phyloP scores from a whole-genome alignment of 2,797 vertebrate species.

The Scomberomorus guttatus region DNA sequence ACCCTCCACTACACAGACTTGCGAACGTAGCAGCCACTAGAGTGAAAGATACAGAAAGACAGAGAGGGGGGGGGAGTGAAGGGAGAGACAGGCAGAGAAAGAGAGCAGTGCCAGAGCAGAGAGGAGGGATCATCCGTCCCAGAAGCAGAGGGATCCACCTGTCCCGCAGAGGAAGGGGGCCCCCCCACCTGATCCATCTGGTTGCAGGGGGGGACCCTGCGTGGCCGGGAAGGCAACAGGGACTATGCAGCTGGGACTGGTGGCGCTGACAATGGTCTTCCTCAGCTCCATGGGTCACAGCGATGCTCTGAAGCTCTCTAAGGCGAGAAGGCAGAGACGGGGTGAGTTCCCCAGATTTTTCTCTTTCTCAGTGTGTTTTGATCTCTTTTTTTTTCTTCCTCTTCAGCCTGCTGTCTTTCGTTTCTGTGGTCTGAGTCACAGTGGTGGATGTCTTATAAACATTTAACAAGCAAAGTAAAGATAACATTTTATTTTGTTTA shows the following conservation, averaged over 20 bases:
- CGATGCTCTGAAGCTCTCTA: slow-evolving; percentile 87
- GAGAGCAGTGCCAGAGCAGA: slow-evolving; percentile 40
- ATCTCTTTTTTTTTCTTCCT: slow-evolving; percentile 23
- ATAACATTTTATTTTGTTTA: slow-evolving; percentile 73
- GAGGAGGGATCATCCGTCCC: slow-evolving; percentile 75
- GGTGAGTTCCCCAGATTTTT: slow-evolving; percentile 87
- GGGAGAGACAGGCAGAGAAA: slow-evolving; percentile 46
- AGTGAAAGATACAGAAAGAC: slow-evolving; percentile 62
- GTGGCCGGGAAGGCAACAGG: slow-evolving; percentile 88
- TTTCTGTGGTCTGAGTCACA: slow-evolving; percentile 64
- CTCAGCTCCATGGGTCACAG: slow-evolving; percentile 94
- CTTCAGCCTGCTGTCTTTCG: slow-evolving; percentile 45
- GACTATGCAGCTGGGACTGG: slow-evolving; percentile 99
- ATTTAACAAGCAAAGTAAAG: slow-evolving; percentile 77
- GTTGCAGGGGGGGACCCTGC: slow-evolving; percentile 86
- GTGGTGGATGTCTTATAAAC: slow-evolving; percentile 70
- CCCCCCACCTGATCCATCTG: slow-evolving; percentile 84
- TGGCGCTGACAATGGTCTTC: slow-evolving; percentile 92
- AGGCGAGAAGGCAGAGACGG: slow-evolving; percentile 94
- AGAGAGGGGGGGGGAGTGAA: slow-evolving; percentile 27
- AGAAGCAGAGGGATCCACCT: slow-evolving; percentile 76
- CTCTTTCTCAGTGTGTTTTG: slow-evolving; percentile 48
- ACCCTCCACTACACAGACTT: slow-evolving; percentile 65
- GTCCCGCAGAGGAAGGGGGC: slow-evolving; percentile 77
- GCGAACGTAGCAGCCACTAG: slow-evolving; percentile 66